These are phyloP conservation scores for Parasteatoda lunata DNA, from an alignment of 2,888 invertebrate species.

Conservation along the genomic window DNA sequence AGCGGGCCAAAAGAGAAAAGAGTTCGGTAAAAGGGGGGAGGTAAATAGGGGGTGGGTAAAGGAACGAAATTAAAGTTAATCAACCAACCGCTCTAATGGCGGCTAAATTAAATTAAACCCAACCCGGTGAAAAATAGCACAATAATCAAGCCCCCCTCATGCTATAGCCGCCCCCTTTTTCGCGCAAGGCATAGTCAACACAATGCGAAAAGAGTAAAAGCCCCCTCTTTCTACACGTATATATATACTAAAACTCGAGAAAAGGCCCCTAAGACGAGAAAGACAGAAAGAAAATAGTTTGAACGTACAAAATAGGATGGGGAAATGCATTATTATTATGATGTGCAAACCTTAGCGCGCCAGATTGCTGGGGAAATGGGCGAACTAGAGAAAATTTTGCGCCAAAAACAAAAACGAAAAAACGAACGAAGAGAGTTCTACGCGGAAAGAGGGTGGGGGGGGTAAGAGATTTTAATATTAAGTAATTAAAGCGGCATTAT, in stretches of 20 bases:
- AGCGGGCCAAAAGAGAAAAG: constrained; percentile 21
- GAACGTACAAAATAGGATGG: constrained; percentile 18
- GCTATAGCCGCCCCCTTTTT: constrained; percentile 1
- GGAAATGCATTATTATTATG: constrained; percentile 66
- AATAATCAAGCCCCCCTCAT: constrained; percentile 61
- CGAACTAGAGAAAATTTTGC: constrained; percentile 1
- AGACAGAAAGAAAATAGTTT: constrained; percentile 61
- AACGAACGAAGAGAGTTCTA: constrained; percentile 21
- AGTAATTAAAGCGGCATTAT: constrained; percentile 69
- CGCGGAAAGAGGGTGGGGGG: constrained; percentile 14
- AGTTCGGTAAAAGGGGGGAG: neutral
- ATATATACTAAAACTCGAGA: constrained; percentile 41
- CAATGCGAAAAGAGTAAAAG: constrained; percentile 53
- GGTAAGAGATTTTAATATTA: constrained; percentile 69
- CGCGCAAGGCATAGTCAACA: constrained; percentile 65
- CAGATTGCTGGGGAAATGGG: constrained; percentile 48
- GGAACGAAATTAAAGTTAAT: constrained; percentile 69
- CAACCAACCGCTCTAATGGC: constrained; percentile 68
- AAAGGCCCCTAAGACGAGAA: constrained; percentile 38
- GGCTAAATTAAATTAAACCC: constrained; percentile 69
- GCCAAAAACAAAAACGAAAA: constrained; percentile 62
- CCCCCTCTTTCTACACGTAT: constrained; percentile 37
- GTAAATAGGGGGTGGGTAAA: constrained; percentile 20
- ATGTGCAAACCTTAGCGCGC: constrained; percentile 67
- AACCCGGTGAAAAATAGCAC: constrained; percentile 68